These are phyloP conservation scores for Dioctria linearis DNA, from an alignment of 2,888 invertebrate genomes.

Conservation along the genomic window DNA sequence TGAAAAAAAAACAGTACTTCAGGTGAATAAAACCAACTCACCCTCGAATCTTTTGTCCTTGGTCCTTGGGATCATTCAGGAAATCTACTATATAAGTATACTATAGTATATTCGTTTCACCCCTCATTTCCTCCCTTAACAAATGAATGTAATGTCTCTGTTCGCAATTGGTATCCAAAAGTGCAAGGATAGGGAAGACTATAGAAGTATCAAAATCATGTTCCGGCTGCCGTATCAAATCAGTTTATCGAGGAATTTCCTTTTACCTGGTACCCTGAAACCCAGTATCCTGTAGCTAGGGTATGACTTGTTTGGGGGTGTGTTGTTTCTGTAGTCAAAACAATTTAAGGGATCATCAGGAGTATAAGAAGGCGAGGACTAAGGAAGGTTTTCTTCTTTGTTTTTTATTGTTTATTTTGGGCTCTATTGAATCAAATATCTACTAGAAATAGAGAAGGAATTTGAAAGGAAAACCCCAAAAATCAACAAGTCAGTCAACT, in stretches of 20 bases:
- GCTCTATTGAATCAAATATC: slow-evolving; percentile 7
- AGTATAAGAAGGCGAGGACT: not conserved
- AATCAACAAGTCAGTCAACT: slow-evolving; percentile 45
- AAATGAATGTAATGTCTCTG: slow-evolving; percentile 37
- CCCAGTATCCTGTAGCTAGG: slow-evolving; percentile 23
- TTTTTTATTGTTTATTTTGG: not conserved
- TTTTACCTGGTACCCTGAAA: slow-evolving; percentile 20
- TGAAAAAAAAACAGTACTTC: slow-evolving; percentile 1
- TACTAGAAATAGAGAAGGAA: slow-evolving; percentile 28
- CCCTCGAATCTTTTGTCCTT: not conserved
- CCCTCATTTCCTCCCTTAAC: slow-evolving; percentile 3
- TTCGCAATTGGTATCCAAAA: not conserved
- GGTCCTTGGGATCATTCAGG: not conserved
- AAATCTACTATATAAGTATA: not conserved
- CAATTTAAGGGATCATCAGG: slow-evolving; percentile 44
- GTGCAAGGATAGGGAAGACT: not conserved
- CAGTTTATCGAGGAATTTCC: slow-evolving; percentile 46
- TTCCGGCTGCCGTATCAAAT: slow-evolving; percentile 41
- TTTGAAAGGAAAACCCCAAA: slow-evolving; percentile 41
- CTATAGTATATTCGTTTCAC: not conserved
- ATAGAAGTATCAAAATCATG: slow-evolving; percentile 40
- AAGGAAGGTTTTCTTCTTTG: not conserved
- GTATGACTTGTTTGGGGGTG: not conserved
- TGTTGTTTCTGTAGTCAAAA: slow-evolving; percentile 42
- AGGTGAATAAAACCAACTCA: slow-evolving; percentile 39